Percentiles rank a stretch among this genome's conserved stretches.
These are phyloP conservation scores for Pygmarrhopalites habei DNA, from an alignment of 1,140 invertebrate species.

Conservation along the genomic window DNA sequence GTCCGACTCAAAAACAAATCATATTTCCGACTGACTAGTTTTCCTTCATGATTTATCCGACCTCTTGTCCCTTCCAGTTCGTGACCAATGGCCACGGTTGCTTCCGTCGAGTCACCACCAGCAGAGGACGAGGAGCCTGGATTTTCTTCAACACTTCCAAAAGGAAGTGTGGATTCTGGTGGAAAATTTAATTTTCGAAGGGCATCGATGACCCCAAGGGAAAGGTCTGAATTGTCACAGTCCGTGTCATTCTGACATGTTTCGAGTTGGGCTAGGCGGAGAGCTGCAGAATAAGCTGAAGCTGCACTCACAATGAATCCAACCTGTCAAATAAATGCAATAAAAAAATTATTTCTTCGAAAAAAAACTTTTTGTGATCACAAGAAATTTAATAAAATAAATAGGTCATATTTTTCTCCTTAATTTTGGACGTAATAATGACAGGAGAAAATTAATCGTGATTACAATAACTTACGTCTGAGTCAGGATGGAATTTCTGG, in stretches of 20 bases:
- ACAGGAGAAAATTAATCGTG: background rate
- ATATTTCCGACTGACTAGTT: conserved; percentile 38
- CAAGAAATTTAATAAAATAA: background rate
- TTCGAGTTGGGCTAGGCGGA: conserved; percentile 40
- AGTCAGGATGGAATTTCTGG: conserved; percentile 35
- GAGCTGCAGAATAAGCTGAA: conserved; percentile 42
- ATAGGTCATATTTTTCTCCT: background rate
- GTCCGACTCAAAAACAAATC: conserved; percentile 36
- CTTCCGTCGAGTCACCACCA: conserved; percentile 14
- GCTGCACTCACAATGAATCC: conserved; percentile 42
- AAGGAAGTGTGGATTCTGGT: conserved; percentile 18
- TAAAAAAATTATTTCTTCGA: too few relatives aligned
- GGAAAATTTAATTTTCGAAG: conserved; percentile 36
- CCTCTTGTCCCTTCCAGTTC: conserved; percentile 39
- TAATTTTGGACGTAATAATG: background rate
- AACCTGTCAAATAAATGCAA: conserved; percentile 32
- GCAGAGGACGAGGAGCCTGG: background rate
- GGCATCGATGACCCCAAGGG: conserved; percentile 26
- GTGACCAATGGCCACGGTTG: conserved; percentile 31
- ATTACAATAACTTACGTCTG: conserved; percentile 39
- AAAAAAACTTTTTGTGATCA: too few relatives aligned
- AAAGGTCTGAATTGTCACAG: conserved; percentile 23
- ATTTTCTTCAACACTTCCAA: conserved; percentile 16
- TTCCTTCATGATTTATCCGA: conserved; percentile 38
- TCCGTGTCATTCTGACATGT: conserved; percentile 31